Evolutionary conservation across 1,140 invertebrate species (phyloP).

Genomic region (Brachionus sp.): DNA sequence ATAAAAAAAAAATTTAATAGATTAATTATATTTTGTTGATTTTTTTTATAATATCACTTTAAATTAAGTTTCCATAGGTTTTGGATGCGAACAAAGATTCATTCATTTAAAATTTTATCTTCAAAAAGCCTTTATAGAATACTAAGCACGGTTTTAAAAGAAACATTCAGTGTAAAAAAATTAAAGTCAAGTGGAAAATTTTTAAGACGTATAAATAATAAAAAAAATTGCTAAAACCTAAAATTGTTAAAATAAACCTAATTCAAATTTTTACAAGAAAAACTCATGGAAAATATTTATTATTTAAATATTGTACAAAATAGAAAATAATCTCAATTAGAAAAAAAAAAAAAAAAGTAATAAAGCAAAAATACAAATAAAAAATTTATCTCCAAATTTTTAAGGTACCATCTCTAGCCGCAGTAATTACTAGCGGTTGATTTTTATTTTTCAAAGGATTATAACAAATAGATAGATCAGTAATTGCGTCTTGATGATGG

Average conservation of each 20-base stretch:
- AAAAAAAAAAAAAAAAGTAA: background rate
- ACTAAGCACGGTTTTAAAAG: too few species aligned
- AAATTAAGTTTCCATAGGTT: too few species aligned
- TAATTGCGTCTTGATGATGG: constrained; percentile 35
- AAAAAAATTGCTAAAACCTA: background rate
- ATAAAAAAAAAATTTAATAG: too few species aligned
- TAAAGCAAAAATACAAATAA: background rate
- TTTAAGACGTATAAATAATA: background rate
- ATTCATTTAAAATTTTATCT: too few species aligned
- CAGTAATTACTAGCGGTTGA: background rate
- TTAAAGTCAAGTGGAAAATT: background rate
- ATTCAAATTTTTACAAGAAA: background rate
- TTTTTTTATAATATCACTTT: too few species aligned
- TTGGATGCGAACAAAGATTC: too few species aligned
- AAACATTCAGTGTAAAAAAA: too few species aligned
- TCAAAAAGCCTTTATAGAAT: too few species aligned
- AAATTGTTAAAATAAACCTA: background rate
- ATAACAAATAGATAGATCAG: constrained; percentile 24
- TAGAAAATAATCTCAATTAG: background rate
- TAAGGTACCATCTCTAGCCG: constrained; percentile 31
- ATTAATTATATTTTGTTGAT: too few species aligned
- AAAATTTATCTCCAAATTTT: constrained; percentile 41
- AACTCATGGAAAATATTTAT: background rate
- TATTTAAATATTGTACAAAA: background rate
- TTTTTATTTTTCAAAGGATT: constrained; percentile 22